Evolutionary conservation across 1,140 invertebrate genomes (phyloP).

Genomic region (Drosophila pectinifera): DNA sequence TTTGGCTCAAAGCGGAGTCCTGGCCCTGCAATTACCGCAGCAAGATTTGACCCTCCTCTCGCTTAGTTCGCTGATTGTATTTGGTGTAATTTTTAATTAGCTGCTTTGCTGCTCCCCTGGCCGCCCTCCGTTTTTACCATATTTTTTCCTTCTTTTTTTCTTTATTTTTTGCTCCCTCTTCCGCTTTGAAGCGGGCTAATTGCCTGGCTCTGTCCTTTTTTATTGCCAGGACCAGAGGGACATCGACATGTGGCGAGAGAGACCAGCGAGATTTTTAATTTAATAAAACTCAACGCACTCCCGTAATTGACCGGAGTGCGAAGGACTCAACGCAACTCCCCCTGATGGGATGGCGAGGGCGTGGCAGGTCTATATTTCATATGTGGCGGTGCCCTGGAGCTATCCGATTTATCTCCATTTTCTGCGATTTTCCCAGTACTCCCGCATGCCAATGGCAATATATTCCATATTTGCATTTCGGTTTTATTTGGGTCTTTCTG

Average conservation of each 20-base stretch:
- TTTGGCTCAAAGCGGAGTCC: slow-evolving; percentile 19
- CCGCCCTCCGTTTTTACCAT: background rate
- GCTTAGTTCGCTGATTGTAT: slow-evolving; percentile 26
- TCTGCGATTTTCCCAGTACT: slow-evolving; percentile 7
- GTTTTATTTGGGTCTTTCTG: background rate
- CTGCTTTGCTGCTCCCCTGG: slow-evolving; percentile 10
- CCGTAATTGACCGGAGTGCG: slow-evolving; percentile 21
- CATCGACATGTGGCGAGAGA: slow-evolving; percentile 3
- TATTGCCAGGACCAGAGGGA: slow-evolving; percentile 13
- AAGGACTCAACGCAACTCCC: background rate
- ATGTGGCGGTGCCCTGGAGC: slow-evolving; percentile 4
- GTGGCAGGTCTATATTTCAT: slow-evolving; percentile 31
- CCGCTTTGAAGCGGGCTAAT: slow-evolving; percentile 35
- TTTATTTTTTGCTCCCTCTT: slow-evolving; percentile 1
- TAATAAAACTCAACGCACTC: slow-evolving; percentile 26
- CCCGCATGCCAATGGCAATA: slow-evolving; percentile 18
- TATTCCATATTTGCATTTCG: slow-evolving; percentile 27
- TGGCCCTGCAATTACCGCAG: slow-evolving; percentile 40
- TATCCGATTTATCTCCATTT: slow-evolving; percentile 7
- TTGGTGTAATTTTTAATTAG: slow-evolving; percentile 52
- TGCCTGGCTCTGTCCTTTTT: slow-evolving; percentile 24
- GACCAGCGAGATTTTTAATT: slow-evolving; percentile 27
- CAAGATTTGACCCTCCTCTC: slow-evolving; percentile 31
- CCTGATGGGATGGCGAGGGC: slow-evolving; percentile 2
- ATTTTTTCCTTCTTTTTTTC: background rate